Base-by-base conservation (phyloP, 2,888 invertebrate species). In the Calameuta idolon region DNA sequence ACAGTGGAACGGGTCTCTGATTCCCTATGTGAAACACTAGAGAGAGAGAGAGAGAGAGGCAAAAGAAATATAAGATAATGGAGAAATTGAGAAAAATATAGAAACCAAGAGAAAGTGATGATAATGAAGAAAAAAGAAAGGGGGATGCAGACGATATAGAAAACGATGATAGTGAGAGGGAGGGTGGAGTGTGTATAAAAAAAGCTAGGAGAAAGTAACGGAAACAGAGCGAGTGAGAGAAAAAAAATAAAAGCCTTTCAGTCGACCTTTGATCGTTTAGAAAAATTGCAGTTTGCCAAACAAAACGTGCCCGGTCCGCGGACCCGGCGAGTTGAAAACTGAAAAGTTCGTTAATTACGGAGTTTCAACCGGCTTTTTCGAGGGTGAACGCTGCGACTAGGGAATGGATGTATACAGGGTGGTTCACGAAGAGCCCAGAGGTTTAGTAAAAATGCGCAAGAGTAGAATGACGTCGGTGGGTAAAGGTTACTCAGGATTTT, bases 301-400 rank as follows among this genome's bases (percentile, higher is more conserved):
- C 83, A 85, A 85, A 84, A 83, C 81, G 82, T 75, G 77, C 76
- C 69, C 33, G 69, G 75, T 75, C 75, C 73, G 74, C 78, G 74
- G 76, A 73, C 69, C 69, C 77, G 69, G 76, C 76, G 77, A 86
- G 85, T 83, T 84, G 86, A 82, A 82, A 85, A 82, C 84, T 84
- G 81, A 82, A 87, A 86, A 87, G 87, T 87, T 86, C 87, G 86
- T 87, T 87, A 87, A 87, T 87, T 87, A 86, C 86, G 82, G 85
- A 86, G 86, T 86, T 86, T 84, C 69, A 81, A 82, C 79, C 79
- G 79, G 80, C 81, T 81, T 81, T 81, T 81, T 77, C 55, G 55
- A 55, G 55, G 55, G 55, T 55, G 55, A 55, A 55, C 23, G 23
- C 55, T 5, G 55, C 23, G 23, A 55, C 9, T 15, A 5, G 55